These are phyloP conservation scores for Aphaenogaster rudis DNA, from an alignment of 1,140 invertebrate genomes.

Conservation along the genomic window DNA sequence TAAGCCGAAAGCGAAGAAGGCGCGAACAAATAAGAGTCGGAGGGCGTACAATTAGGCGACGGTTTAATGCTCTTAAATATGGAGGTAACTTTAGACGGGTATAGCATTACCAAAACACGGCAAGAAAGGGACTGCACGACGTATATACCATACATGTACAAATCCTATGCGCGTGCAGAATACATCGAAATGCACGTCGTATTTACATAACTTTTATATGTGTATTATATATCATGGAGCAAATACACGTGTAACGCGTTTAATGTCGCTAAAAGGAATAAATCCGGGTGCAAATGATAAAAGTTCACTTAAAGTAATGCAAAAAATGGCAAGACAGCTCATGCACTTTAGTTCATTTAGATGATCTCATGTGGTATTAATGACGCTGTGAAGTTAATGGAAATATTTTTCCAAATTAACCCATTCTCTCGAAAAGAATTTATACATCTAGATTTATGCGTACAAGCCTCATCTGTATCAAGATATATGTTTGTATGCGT, in stretches of 20 bases:
- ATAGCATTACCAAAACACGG: conserved; percentile 83
- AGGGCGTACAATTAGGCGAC: conserved; percentile 75
- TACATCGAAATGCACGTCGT: background rate
- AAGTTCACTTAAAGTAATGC: background rate
- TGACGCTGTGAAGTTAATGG: background rate
- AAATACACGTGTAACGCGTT: background rate
- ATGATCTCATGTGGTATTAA: background rate
- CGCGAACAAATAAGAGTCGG: conserved; percentile 24
- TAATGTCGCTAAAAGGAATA: background rate
- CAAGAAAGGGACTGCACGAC: conserved; percentile 63
- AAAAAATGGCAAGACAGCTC: background rate
- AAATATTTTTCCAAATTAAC: background rate
- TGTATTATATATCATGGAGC: background rate
- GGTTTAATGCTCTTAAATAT: conserved; percentile 80
- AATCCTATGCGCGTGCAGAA: conserved; percentile 4
- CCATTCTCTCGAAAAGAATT: background rate
- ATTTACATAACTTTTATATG: background rate
- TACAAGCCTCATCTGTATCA: background rate
- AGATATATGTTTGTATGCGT: background rate
- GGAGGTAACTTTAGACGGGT: conserved; percentile 83
- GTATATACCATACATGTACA: background rate
- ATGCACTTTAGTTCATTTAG: background rate
- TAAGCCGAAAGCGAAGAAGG: conserved; percentile 30
- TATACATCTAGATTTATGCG: background rate
- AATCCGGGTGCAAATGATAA: background rate